Evolutionary conservation across 2,888 invertebrate genomes (phyloP).

Genomic region (Rapana venosa): DNA sequence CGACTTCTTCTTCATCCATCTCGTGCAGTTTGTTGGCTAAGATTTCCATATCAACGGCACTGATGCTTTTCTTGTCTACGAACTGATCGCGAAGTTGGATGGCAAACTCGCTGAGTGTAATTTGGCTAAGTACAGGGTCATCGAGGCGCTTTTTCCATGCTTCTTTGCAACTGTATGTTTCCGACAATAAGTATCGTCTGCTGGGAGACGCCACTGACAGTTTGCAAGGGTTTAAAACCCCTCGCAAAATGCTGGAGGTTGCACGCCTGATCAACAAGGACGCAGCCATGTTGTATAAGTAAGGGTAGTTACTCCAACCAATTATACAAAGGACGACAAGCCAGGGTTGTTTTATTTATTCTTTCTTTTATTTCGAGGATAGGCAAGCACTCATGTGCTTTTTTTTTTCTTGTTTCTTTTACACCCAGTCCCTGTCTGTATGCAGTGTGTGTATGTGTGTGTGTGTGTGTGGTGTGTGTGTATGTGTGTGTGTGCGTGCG

Average conservation of each 20-base stretch:
- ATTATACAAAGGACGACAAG: not conserved
- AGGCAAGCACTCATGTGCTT: no score
- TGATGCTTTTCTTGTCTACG: conserved; percentile 83
- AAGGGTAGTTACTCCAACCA: conserved; percentile 23
- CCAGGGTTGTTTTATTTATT: not conserved
- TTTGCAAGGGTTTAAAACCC: not conserved
- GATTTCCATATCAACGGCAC: conserved; percentile 90
- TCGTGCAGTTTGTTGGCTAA: conserved; percentile 87
- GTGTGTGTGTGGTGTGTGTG: no score
- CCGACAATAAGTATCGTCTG: conserved; percentile 50
- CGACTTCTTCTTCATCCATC: conserved; percentile 80
- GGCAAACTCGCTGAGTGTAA: conserved; percentile 81
- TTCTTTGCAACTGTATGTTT: conserved; percentile 54
- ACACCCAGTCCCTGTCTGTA: not conserved
- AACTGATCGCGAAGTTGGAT: conserved; percentile 85
- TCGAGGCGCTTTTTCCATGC: conserved; percentile 53
- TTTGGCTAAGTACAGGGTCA: conserved; percentile 44
- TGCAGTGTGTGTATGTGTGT: not conserved
- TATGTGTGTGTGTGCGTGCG: no score
- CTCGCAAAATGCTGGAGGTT: conserved; percentile 13
- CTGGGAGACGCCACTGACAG: not conserved
- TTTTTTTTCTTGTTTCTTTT: no score
- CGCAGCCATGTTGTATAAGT: conserved; percentile 45
- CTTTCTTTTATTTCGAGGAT: no score
- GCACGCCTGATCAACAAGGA: conserved; percentile 44